These are phyloP conservation scores for Ceratosolen fusciceps DNA, from an alignment of 1,140 invertebrate species.

Conservation along the genomic window DNA sequence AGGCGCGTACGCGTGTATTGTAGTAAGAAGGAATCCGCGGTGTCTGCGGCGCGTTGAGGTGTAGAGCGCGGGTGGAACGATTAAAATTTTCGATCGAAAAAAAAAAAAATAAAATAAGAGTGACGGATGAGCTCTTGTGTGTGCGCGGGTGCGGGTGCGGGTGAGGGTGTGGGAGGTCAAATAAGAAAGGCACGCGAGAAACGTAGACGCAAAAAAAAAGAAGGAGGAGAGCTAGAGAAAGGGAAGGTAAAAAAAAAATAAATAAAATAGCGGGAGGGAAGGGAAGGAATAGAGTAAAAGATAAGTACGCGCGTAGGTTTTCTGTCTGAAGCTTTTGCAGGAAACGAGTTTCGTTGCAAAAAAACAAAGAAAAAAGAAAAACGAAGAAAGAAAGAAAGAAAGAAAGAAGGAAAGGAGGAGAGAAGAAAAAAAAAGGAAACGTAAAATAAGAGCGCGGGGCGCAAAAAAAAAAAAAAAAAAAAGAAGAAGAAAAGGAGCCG, in stretches of 20 bases:
- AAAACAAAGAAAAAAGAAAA: conserved; percentile 1
- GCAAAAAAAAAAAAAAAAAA: too few species aligned
- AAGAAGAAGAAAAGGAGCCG: too few species aligned
- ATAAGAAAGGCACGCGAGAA: not conserved
- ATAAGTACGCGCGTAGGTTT: not conserved
- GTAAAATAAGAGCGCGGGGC: too few species aligned
- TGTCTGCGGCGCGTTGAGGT: too few species aligned
- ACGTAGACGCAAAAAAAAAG: conserved; percentile 40
- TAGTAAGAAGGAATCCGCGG: too few species aligned
- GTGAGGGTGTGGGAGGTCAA: too few species aligned
- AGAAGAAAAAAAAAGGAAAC: conserved; percentile 51
- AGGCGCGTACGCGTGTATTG: too few species aligned
- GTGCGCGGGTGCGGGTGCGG: too few species aligned
- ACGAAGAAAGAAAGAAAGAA: conserved; percentile 44
- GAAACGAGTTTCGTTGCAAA: not conserved
- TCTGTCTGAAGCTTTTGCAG: not conserved
- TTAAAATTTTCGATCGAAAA: too few species aligned
- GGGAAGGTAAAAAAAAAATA: conserved; percentile 46
- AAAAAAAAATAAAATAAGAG: too few species aligned
- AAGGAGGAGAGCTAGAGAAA: conserved; percentile 22
- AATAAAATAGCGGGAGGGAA: conserved; percentile 43
- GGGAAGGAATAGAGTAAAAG: conserved; percentile 28
- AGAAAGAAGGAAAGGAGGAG: conserved; percentile 42
- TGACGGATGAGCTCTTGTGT: too few species aligned
- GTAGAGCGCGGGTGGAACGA: too few species aligned